phyloP scores from a whole-genome alignment of 2,888 invertebrate genomes.

The Rhagonycha lutea region DNA sequence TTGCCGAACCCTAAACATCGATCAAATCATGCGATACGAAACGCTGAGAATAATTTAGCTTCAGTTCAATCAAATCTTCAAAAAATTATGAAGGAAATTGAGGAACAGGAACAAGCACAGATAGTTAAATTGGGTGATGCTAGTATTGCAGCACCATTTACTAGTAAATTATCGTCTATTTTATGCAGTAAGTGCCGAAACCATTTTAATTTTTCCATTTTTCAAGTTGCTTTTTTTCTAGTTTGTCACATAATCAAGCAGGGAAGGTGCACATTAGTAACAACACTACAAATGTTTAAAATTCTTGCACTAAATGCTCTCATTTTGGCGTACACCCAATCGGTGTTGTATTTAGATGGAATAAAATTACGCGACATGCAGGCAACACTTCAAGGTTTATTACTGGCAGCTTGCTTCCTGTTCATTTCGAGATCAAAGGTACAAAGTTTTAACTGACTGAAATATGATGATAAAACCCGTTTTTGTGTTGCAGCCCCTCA shows the following conservation, averaged over 20 bases:
- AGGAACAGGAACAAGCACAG: slow-evolving; percentile 84
- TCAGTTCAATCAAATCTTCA: slow-evolving; percentile 56
- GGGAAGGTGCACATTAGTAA: slow-evolving; percentile 97
- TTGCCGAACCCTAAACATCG: slow-evolving; percentile 36
- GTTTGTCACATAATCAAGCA: slow-evolving; percentile 99
- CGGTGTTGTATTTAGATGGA: slow-evolving; percentile 96
- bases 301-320: slow-evolving; percentile 97
- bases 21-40: slow-evolving; percentile 36
- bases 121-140: slow-evolving; percentile 97
- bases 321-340: slow-evolving; percentile 97
- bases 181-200: slow-evolving; percentile 77
- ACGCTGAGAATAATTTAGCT: slow-evolving; percentile 39
- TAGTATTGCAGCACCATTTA: slow-evolving; percentile 98
- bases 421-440: slow-evolving; percentile 98
- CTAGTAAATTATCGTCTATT: slow-evolving; percentile 94
- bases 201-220: neutral
- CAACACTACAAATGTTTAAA: slow-evolving; percentile 99
- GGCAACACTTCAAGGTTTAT: slow-evolving; percentile 94
- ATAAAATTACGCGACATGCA: slow-evolving; percentile 98
- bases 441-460: slow-evolving; percentile 24
- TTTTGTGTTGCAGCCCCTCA: slow-evolving; percentile 74
- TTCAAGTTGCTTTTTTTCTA: slow-evolving; percentile 54
- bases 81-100: slow-evolving; percentile 80
- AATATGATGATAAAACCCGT: slow-evolving; percentile 18
- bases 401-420: slow-evolving; percentile 95